Evolutionary conservation across 2,113 vertebrate genomes (phyloP).

Genomic region (Corythaixoides concolor): DNA sequence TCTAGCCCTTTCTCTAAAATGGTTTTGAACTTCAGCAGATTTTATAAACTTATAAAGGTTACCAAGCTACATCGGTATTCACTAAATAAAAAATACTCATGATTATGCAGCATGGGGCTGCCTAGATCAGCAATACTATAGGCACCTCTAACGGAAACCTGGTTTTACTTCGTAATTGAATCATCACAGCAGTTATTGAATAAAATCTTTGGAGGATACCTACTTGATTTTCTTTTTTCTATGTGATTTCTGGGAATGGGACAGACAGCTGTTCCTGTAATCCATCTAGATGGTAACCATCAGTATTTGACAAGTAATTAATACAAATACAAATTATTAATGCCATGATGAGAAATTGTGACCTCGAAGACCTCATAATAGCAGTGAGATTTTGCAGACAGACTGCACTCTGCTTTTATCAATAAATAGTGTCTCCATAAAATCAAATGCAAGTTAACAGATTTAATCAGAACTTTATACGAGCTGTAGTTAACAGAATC

Average conservation of each 20-base stretch:
- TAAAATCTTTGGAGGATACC: not conserved
- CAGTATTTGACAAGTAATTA: slow-evolving; percentile 43
- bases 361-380: slow-evolving; percentile 6
- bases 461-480: not conserved
- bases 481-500: not conserved
- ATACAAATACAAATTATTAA: slow-evolving; percentile 37
- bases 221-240: not conserved
- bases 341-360: slow-evolving; percentile 1
- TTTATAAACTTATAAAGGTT: slow-evolving; percentile 51
- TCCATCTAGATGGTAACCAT: not conserved
- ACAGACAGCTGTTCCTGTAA: not conserved
- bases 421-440: not conserved
- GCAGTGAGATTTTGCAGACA: not conserved
- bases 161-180: not conserved
- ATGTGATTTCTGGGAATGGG: not conserved
- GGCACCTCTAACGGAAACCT: not conserved
- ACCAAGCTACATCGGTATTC: slow-evolving; percentile 44
- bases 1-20: slow-evolving; percentile 51
- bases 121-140: not conserved
- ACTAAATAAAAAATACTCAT: slow-evolving; percentile 36
- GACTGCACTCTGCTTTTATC: not conserved
- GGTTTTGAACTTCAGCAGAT: slow-evolving; percentile 65
- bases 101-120: not conserved
- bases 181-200: not conserved
- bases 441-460: not conserved